Percentiles rank a stretch among this genome's conserved stretches.
phyloP scores from a whole-genome alignment of 2,888 invertebrate species.

The Meiosimyza platycephala region DNA sequence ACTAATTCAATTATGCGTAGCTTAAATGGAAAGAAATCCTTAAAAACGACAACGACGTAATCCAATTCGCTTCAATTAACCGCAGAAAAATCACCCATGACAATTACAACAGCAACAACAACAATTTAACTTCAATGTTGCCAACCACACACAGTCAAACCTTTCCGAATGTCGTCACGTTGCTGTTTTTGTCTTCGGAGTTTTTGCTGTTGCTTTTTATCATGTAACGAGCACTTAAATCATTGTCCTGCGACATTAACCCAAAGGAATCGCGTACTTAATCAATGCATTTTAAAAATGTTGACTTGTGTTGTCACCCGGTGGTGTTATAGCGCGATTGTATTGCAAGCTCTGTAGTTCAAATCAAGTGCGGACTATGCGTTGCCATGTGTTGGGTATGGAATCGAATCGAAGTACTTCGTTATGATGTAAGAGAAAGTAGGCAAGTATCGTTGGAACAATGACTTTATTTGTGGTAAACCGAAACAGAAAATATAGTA shows the following conservation, averaged over 20 bases:
- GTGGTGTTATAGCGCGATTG: not conserved
- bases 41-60: slow-evolving; percentile 14
- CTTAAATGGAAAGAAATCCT: not conserved
- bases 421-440: not conserved
- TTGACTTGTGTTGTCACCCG: slow-evolving; percentile 18
- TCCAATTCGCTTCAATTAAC: slow-evolving; percentile 51
- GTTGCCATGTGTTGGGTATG: not conserved
- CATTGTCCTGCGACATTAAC: slow-evolving; percentile 64
- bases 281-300: slow-evolving; percentile 55
- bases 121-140: slow-evolving; percentile 16
- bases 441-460: not conserved
- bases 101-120: slow-evolving; percentile 23
- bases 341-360: not conserved
- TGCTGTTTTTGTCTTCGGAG: not conserved
- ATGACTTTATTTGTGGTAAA: too few relatives aligned
- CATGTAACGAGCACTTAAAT: slow-evolving; percentile 65
- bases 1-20: slow-evolving; percentile 27
- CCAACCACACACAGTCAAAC: slow-evolving; percentile 5
- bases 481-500: too few relatives aligned
- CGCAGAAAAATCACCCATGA: slow-evolving; percentile 39
- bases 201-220: slow-evolving; percentile 33
- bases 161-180: not conserved
- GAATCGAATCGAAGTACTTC: not conserved
- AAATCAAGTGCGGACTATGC: slow-evolving; percentile 12
- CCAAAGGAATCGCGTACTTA: slow-evolving; percentile 65